A percentile compares a stretch with the other conserved stretches of the same genome.
phyloP scores from a whole-genome alignment of 2,797 vertebrate species.

The Ataeniobius toweri region DNA sequence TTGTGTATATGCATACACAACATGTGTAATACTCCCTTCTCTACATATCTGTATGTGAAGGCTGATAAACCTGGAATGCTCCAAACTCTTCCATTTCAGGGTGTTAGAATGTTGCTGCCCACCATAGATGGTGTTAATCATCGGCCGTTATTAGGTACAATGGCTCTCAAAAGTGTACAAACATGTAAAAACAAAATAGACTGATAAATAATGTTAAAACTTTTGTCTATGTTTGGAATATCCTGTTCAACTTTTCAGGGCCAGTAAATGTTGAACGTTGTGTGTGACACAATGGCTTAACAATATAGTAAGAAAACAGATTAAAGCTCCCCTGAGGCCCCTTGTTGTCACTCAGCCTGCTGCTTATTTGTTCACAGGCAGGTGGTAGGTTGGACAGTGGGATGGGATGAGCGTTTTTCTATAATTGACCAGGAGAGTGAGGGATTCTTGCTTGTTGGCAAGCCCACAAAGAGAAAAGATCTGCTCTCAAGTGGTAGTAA shows the following conservation, averaged over 20 bases:
- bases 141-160: constrained; percentile 33
- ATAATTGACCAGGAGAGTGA: constrained; percentile 63
- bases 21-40: constrained; percentile 12
- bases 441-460: constrained; percentile 54
- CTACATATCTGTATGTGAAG: constrained; percentile 32
- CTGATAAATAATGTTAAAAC: neutral
- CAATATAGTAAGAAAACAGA: constrained; percentile 1
- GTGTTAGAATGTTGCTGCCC: constrained; percentile 40
- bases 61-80: constrained; percentile 54
- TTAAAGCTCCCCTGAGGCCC: neutral
- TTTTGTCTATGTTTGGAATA: too few species aligned
- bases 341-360: constrained; percentile 14
- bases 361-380: constrained; percentile 37
- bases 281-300: constrained; percentile 6
- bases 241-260: neutral
- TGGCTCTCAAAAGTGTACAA: too few species aligned
- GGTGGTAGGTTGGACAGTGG: constrained; percentile 33
- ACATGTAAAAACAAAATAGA: neutral
- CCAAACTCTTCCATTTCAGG: constrained; percentile 48
- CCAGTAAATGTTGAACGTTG: too few species aligned
- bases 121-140: constrained; percentile 63
- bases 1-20: constrained; percentile 2
- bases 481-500: constrained; percentile 33
- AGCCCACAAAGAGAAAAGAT: constrained; percentile 55
- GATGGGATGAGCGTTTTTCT: constrained; percentile 52